Conservation (phyloP, 2,888 invertebrate species). For the Seira ritae region DNA sequence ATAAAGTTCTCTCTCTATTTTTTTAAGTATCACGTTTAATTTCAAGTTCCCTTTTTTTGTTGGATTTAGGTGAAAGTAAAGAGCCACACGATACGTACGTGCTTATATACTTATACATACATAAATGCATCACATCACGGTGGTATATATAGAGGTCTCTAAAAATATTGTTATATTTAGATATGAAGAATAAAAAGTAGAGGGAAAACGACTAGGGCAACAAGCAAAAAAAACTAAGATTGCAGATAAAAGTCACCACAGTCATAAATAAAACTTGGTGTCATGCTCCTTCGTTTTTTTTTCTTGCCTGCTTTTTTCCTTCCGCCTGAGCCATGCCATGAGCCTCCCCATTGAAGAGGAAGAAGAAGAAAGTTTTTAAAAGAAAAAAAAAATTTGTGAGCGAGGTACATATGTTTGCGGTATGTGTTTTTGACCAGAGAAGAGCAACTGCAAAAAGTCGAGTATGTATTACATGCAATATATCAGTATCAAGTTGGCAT, state of each 20-base stretch:
- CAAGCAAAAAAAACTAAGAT: slow-evolving; percentile 59
- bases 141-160: slow-evolving; percentile 21
- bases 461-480: slow-evolving; percentile 37
- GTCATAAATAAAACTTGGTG: slow-evolving; percentile 65
- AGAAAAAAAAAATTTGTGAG: background rate
- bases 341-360: slow-evolving; percentile 33
- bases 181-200: slow-evolving; percentile 27
- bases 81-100: background rate
- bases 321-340: slow-evolving; percentile 16
- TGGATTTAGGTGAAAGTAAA: background rate
- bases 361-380: background rate
- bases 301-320: slow-evolving; percentile 46
- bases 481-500: slow-evolving; percentile 49
- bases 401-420: background rate
- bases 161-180: slow-evolving; percentile 3
- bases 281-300: slow-evolving; percentile 55
- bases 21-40: slow-evolving; percentile 11
- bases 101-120: background rate
- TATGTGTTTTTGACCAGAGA: slow-evolving; percentile 20
- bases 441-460: slow-evolving; percentile 30
- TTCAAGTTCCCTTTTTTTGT: background rate
- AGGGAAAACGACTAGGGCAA: slow-evolving; percentile 21
- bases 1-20: background rate
- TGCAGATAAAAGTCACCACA: slow-evolving; percentile 66
- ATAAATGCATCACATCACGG: too few species aligned